Percentiles rank a stretch among this genome's conserved stretches.
Conservation (phyloP, 2,113 vertebrate species). For the Nesogale talazaci region DNA sequence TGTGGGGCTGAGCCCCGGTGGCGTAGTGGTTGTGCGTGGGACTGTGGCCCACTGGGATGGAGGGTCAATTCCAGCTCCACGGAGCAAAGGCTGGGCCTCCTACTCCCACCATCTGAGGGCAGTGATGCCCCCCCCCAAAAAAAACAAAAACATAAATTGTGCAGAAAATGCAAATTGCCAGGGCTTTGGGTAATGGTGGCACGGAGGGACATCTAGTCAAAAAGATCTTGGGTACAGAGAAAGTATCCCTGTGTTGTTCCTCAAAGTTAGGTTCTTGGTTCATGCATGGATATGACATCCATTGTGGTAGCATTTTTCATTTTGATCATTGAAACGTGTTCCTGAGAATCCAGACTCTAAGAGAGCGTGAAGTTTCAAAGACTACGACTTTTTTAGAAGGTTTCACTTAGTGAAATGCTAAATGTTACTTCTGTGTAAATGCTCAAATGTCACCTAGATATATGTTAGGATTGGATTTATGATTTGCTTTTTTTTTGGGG, state of each 20-base stretch:
- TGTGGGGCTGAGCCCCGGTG: no score
- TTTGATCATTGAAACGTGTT: background rate
- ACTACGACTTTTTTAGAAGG: background rate
- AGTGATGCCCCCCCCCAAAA: no score
- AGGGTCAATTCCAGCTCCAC: no score
- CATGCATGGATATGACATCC: background rate
- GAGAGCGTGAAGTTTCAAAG: background rate
- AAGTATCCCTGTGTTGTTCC: background rate
- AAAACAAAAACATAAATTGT: background rate
- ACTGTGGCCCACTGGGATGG: no score
- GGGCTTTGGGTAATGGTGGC: background rate
- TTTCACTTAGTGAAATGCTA: background rate
- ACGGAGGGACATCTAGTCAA: background rate
- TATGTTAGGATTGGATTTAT: background rate
- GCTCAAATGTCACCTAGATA: constrained; percentile 9
- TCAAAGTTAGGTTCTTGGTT: background rate
- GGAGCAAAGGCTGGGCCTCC: no score
- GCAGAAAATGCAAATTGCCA: background rate
- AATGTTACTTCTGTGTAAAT: constrained; percentile 16
- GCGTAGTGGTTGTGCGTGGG: no score
- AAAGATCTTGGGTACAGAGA: background rate
- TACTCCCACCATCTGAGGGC: no score
- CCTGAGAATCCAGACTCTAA: background rate
- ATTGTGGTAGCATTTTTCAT: background rate
- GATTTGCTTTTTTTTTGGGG: constrained; percentile 53